Evolutionary conservation across 1,140 invertebrate species (phyloP).

Genomic region (Planococcus citri): DNA sequence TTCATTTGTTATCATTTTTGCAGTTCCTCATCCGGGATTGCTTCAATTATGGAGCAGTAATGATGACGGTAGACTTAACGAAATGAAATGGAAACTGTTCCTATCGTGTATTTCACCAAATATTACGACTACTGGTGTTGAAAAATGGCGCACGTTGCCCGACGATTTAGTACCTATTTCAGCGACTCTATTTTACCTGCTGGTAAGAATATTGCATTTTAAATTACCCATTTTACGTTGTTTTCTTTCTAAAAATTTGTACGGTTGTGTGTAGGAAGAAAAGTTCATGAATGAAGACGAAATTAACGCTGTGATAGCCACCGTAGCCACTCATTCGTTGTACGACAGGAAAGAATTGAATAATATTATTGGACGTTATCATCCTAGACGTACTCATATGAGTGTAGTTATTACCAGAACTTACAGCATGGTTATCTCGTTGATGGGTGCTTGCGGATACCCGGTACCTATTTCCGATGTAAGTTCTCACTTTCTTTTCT

Average conservation of each 20-base stretch:
- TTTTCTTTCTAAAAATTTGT: not conserved
- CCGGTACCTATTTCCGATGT: not conserved
- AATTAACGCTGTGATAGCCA: not conserved
- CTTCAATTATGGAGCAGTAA: not conserved
- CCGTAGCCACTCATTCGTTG: not conserved
- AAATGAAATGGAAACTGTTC: conserved; percentile 8
- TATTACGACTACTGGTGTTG: not conserved
- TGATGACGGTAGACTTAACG: not conserved
- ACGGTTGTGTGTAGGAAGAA: not conserved
- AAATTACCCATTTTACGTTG: not conserved
- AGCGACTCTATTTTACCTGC: not conserved
- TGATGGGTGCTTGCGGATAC: conserved; percentile 1
- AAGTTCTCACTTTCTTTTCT: not conserved
- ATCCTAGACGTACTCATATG: not conserved
- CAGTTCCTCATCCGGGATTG: conserved; percentile 8
- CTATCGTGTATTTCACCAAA: not conserved
- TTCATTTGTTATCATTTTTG: not conserved
- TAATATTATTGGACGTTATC: not conserved
- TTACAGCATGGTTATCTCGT: not conserved
- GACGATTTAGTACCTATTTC: not conserved
- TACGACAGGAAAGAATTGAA: not conserved
- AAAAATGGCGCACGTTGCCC: not conserved
- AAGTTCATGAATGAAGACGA: not conserved
- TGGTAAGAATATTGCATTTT: not conserved
- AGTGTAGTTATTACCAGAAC: not conserved